A percentile compares a stretch with the other conserved stretches of the same genome.
Evolutionary conservation across 2,888 invertebrate species (phyloP).

Genomic region (Melipona bicolor): DNA sequence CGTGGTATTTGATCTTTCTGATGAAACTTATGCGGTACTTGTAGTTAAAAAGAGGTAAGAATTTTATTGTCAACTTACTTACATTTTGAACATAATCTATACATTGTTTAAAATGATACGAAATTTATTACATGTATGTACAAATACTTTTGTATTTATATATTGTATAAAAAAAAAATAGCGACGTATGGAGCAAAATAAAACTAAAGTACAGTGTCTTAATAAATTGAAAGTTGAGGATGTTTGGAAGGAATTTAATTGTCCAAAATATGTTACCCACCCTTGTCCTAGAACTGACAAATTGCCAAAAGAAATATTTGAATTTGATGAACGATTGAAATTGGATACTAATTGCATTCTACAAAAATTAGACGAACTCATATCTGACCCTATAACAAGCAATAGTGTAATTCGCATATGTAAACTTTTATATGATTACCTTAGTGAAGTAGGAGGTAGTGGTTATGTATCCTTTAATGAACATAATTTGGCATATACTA

Average conservation of each 20-base stretch:
- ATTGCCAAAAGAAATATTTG: slow-evolving; percentile 20
- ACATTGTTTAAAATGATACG: background rate
- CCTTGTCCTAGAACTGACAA: slow-evolving; percentile 21
- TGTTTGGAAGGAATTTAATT: slow-evolving; percentile 44
- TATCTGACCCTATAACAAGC: slow-evolving; percentile 70
- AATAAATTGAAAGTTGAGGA: slow-evolving; percentile 17
- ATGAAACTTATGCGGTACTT: slow-evolving; percentile 1
- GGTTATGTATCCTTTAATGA: slow-evolving; percentile 78
- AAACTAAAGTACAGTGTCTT: background rate
- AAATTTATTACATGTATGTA: background rate
- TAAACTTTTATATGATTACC: slow-evolving; percentile 69
- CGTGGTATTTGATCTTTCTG: background rate
- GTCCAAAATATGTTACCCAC: slow-evolving; percentile 34
- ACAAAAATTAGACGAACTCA: slow-evolving; percentile 70
- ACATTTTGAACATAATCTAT: background rate
- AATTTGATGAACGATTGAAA: slow-evolving; percentile 37
- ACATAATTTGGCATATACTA: background rate
- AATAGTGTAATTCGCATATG: slow-evolving; percentile 64
- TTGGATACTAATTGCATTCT: slow-evolving; percentile 58
- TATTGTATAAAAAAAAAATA: background rate
- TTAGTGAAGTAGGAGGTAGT: slow-evolving; percentile 56
- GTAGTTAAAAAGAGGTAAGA: slow-evolving; percentile 16
- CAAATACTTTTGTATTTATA: background rate
- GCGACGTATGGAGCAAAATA: background rate
- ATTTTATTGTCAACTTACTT: background rate